Conservation (phyloP, 2,888 invertebrate genomes). For the Nudaria mundana region DNA sequence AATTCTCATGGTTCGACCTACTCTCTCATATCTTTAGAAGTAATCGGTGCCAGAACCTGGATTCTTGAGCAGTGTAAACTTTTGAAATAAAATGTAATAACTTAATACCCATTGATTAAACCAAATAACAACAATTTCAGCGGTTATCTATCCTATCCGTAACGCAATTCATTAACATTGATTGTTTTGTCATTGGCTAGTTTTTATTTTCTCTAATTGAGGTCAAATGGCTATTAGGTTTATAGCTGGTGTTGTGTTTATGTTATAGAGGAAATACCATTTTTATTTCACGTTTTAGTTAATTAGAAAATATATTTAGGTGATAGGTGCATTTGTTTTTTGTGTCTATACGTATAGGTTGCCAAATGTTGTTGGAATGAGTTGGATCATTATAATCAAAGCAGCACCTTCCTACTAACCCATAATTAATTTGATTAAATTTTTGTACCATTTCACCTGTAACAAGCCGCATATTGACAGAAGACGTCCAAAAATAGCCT, state of each 20-base stretch:
- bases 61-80: background rate
- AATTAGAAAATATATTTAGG: slow-evolving; percentile 26
- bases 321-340: slow-evolving; percentile 7
- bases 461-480: too few relatives aligned
- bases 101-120: slow-evolving; percentile 15
- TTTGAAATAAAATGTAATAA: slow-evolving; percentile 7
- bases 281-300: slow-evolving; percentile 42
- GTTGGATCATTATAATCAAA: too few relatives aligned
- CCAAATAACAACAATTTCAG: slow-evolving; percentile 20
- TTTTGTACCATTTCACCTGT: too few relatives aligned
- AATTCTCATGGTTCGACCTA: too few relatives aligned
- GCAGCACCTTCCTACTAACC: too few relatives aligned
- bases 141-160: slow-evolving; percentile 41
- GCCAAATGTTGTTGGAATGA: too few relatives aligned
- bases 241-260: slow-evolving; percentile 42
- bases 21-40: too few relatives aligned
- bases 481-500: too few relatives aligned
- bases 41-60: background rate
- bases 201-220: slow-evolving; percentile 68
- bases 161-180: slow-evolving; percentile 58
- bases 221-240: slow-evolving; percentile 64
- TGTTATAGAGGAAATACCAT: slow-evolving; percentile 46
- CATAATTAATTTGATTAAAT: too few relatives aligned
- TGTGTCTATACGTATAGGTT: too few relatives aligned
- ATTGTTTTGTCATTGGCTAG: slow-evolving; percentile 69